These are phyloP conservation scores for Eudyptes chrysolophus DNA, from an alignment of 2,113 vertebrate genomes.

Conservation along the genomic window DNA sequence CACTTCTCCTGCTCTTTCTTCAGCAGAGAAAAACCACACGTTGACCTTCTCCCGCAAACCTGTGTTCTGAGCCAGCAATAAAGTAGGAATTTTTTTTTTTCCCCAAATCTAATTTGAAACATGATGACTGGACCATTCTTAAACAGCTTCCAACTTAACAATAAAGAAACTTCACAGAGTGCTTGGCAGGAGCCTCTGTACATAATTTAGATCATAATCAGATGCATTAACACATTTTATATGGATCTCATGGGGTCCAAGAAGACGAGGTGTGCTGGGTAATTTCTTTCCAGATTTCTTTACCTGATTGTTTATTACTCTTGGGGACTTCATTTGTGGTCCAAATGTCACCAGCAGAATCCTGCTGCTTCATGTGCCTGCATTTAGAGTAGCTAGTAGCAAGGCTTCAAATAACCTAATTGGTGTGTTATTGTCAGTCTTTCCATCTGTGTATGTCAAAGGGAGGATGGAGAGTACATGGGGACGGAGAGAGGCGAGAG, in stretches of 20 bases:
- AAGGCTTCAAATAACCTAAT: not conserved
- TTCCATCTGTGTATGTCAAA: not conserved
- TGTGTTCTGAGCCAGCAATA: not conserved
- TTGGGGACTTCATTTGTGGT: constrained; percentile 43
- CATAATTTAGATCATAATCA: constrained; percentile 66
- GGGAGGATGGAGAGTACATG: not conserved
- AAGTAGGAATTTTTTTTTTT: not conserved
- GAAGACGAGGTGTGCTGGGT: constrained; percentile 49
- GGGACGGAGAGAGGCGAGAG: not conserved
- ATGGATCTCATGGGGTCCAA: constrained; percentile 42
- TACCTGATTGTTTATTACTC: constrained; percentile 57
- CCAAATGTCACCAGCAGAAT: constrained; percentile 36
- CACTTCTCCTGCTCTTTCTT: not conserved
- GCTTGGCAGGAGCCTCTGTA: constrained; percentile 57
- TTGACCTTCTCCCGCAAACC: not conserved
- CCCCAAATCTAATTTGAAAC: constrained; percentile 45
- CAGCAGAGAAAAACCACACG: not conserved
- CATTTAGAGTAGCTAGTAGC: not conserved
- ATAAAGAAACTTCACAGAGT: constrained; percentile 43
- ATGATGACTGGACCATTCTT: constrained; percentile 35
- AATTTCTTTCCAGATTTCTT: constrained; percentile 60
- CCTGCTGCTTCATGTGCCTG: constrained; percentile 20
- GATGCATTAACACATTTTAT: constrained; percentile 65
- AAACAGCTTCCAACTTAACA: constrained; percentile 42
- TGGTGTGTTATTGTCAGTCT: not conserved